Evolutionary conservation across 1,140 invertebrate genomes (phyloP), one percentile per base, ranked within the genome.

Genomic region (Eufriesea mexicana): DNA sequence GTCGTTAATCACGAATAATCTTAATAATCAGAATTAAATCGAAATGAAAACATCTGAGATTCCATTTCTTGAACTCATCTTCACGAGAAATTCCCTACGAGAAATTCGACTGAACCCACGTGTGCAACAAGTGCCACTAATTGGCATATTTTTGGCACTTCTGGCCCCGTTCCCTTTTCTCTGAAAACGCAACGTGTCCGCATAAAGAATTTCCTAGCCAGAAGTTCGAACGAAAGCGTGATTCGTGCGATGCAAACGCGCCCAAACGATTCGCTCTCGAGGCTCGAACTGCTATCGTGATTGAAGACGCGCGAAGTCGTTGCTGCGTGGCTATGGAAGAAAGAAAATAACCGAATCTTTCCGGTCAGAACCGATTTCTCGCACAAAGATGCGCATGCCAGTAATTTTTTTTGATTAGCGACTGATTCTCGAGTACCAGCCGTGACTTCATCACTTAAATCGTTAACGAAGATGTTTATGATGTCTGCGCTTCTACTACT

Each of bases 301-400:
- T n/a, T 6, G 12, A 62, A 67, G 7, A 45, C 18, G 20, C 20
- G 55, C 55, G 51, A 35, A 23, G 25, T 49, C 23, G 47, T 23
- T 35, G 6, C 5, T 42, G 18, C 35, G 6, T n/a, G 20, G 23
- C 16, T n/a, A 2, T 5, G 25, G 20, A 61, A 28, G 8, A 42
- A 47, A 73, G 57, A 62, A 79, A 62, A 62, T 73, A 72, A 79
- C 68, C 54, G 57, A 61, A 73, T 62, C 55, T 49, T 61, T 71
- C 68, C 68, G 47, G 78, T 79, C 70, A 79, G 45, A 79, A 79
- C 78, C 78, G 68, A 79, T 79, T 51, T 45, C 68, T 62, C 35
- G 25, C 9, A 16, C 12, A 25, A 55, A 62, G 57, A 35, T 61
- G 12, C 18, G 1, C 47, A 45, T 51, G 77, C 20, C 35, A 59